Evolutionary conservation across 2,888 invertebrate species (phyloP).

Genomic region (Calliphora vomitoria): DNA sequence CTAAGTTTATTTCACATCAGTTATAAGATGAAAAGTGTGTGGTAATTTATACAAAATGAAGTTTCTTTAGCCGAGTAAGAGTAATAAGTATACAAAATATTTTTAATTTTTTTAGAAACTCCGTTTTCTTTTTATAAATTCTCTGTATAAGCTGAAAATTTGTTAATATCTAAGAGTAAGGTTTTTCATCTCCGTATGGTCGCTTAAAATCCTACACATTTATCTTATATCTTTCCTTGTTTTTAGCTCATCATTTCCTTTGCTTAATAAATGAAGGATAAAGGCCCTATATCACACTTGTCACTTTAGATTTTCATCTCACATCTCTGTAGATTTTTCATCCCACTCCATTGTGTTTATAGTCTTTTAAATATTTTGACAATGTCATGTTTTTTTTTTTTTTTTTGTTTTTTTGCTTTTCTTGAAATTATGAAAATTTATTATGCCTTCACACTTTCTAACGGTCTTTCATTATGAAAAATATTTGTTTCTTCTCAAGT

Average conservation of each 20-base stretch:
- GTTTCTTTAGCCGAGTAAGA: too few species aligned
- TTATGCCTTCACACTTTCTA: conserved; percentile 54
- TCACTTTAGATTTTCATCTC: background rate
- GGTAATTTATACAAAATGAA: too few species aligned
- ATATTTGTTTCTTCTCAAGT: conserved; percentile 4
- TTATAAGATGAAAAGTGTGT: too few species aligned
- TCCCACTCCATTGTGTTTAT: background rate
- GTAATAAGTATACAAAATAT: too few species aligned
- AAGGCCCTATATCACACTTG: background rate
- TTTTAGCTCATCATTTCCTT: background rate
- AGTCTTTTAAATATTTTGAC: conserved; percentile 16
- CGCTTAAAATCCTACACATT: background rate
- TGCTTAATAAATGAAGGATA: background rate
- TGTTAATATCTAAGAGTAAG: too few species aligned
- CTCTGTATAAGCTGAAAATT: too few species aligned
- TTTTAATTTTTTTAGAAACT: too few species aligned
- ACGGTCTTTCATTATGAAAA: conserved; percentile 16
- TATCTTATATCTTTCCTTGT: background rate
- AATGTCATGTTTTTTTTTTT: conserved; percentile 41
- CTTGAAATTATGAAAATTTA: conserved; percentile 47
- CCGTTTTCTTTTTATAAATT: too few species aligned
- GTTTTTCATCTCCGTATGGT: too few species aligned
- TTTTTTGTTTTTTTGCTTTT: too few species aligned
- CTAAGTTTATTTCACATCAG: too few species aligned
- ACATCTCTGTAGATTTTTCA: background rate